phyloP scores from a whole-genome alignment of 2,888 invertebrate genomes.

The Heteromurus nitidus region DNA sequence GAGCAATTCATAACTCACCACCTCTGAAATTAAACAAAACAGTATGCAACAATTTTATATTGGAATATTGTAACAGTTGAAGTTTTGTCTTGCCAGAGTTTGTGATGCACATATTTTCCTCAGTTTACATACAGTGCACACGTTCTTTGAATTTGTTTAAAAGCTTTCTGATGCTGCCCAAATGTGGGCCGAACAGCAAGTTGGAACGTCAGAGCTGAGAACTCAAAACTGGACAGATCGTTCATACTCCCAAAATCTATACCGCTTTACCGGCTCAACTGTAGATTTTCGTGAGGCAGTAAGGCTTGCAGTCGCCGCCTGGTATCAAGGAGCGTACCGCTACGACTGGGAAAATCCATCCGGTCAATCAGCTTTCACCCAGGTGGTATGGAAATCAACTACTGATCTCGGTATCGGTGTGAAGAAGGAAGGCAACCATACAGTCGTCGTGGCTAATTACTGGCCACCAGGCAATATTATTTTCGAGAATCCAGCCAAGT shows the following conservation, averaged over 20 bases:
- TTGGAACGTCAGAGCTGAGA: neutral
- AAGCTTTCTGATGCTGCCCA: conserved; percentile 63
- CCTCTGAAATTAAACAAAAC: conserved; percentile 60
- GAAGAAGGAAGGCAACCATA: conserved; percentile 23
- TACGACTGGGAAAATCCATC: conserved; percentile 64
- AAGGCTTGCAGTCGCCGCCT: conserved; percentile 59
- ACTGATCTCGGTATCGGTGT: conserved; percentile 60
- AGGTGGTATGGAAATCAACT: conserved; percentile 63
- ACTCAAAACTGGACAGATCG: conserved; percentile 49
- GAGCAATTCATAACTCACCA: conserved; percentile 62
- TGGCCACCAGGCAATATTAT: conserved; percentile 63
- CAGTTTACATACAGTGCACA: neutral
- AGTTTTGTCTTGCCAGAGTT: no score
- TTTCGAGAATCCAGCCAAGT: conserved; percentile 10
- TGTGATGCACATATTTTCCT: no score
- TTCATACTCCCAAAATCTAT: conserved; percentile 63
- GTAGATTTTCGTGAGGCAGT: conserved; percentile 47
- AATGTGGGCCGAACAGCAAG: conserved; percentile 61
- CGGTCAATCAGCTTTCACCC: conserved; percentile 58
- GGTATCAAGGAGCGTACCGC: conserved; percentile 58
- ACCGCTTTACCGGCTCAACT: conserved; percentile 23
- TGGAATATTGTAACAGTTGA: no score
- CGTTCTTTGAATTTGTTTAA: neutral
- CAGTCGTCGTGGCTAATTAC: conserved; percentile 53
- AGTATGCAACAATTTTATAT: conserved; percentile 37